phyloP scores from a whole-genome alignment of 2,888 invertebrate species.

The Ischnus inquisitorius region DNA sequence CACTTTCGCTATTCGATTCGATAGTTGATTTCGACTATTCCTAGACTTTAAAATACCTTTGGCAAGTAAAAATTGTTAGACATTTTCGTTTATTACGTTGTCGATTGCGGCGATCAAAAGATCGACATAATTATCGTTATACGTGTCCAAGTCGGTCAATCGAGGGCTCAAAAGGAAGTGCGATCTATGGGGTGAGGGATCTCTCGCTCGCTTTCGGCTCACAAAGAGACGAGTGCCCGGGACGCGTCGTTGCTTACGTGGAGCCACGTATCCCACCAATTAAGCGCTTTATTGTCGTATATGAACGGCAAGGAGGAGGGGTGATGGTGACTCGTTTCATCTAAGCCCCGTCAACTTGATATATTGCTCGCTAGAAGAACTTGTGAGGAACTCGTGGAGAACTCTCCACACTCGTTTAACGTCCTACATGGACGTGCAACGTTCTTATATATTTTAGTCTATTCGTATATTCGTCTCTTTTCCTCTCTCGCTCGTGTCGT shows the following conservation, averaged over 20 bases:
- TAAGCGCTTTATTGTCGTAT: constrained; percentile 81
- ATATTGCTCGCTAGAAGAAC: constrained; percentile 70
- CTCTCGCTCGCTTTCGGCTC: constrained; percentile 46
- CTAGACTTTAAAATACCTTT: background rate
- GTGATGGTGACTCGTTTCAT: constrained; percentile 61
- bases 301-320: constrained; percentile 22
- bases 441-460: background rate
- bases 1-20: background rate
- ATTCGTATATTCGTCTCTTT: constrained; percentile 40
- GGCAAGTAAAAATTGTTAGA: background rate
- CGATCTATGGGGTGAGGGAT: constrained; percentile 62
- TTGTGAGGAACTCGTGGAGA: constrained; percentile 23
- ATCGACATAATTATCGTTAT: constrained; percentile 71
- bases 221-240: constrained; percentile 73
- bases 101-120: constrained; percentile 13
- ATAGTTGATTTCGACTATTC: background rate
- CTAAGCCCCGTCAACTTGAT: constrained; percentile 79
- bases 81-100: background rate
- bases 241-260: constrained; percentile 61
- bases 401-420: constrained; percentile 31
- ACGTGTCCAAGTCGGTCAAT: constrained; percentile 73
- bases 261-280: constrained; percentile 78
- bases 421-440: background rate
- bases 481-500: constrained; percentile 21
- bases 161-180: constrained; percentile 70